phyloP scores from a whole-genome alignment of 2,797 vertebrate species.

The Paratrypauchen microcephalus region DNA sequence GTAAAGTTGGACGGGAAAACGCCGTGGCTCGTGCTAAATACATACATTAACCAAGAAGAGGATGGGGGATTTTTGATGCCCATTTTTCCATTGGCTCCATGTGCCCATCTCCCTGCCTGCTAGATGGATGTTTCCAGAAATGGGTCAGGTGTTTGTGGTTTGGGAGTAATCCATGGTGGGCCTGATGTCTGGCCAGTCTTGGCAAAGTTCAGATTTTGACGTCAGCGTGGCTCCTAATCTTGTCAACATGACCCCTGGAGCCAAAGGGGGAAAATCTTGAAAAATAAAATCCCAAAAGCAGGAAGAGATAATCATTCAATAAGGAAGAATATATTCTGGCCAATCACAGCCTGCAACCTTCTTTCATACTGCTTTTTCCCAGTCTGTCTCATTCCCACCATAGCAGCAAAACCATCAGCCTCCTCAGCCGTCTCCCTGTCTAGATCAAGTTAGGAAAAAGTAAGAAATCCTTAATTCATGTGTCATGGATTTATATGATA shows the following conservation, averaged over 20 bases:
- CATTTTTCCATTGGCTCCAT: conserved; percentile 23
- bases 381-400: no score
- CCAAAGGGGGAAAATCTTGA: background rate
- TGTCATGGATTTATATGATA: no score
- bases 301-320: background rate
- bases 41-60: conserved; percentile 34
- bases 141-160: conserved; percentile 59
- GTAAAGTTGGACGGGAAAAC: conserved; percentile 8
- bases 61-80: conserved; percentile 37
- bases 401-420: no score
- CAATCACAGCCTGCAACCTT: no score
- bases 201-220: conserved; percentile 28
- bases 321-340: no score
- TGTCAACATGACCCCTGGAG: conserved; percentile 24
- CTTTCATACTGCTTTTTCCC: no score
- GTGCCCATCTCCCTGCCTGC: conserved; percentile 29
- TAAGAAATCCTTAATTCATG: no score
- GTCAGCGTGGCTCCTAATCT: conserved; percentile 18
- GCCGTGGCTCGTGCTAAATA: conserved; percentile 22
- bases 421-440: no score
- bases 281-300: no score
- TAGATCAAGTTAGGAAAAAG: no score
- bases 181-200: no score
- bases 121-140: conserved; percentile 42
- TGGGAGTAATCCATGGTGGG: conserved; percentile 29